These are phyloP conservation scores for Ranitomeya variabilis DNA, from an alignment of 2,113 vertebrate genomes.

Conservation along the genomic window DNA sequence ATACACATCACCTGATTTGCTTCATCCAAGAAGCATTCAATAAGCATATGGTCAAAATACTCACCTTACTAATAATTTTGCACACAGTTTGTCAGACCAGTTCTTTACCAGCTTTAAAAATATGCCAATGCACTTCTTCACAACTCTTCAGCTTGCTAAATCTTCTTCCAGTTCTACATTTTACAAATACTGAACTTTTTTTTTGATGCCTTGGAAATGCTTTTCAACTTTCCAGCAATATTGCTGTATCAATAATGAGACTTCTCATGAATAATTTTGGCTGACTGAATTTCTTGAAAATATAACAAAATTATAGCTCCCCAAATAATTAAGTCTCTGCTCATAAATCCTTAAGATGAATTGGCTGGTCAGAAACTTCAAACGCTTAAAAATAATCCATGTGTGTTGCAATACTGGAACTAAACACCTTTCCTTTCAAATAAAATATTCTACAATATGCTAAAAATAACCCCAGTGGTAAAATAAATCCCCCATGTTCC, in stretches of 20 bases:
- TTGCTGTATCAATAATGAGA: neutral
- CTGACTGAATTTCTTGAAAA: neutral
- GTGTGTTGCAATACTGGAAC: neutral
- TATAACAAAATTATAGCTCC: neutral
- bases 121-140: too few species aligned
- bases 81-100: too few species aligned
- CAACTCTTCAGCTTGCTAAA: too few species aligned
- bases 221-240: neutral
- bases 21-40: too few species aligned
- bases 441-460: neutral
- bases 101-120: too few species aligned
- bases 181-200: neutral
- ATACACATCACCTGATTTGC: too few species aligned
- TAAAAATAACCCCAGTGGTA: constrained; percentile 5
- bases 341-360: constrained; percentile 13
- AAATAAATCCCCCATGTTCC: neutral
- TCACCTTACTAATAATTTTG: too few species aligned
- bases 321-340: constrained; percentile 17
- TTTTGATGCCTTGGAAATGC: neutral
- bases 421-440: neutral
- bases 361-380: constrained; percentile 15
- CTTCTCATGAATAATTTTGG: neutral
- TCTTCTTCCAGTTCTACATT: neutral
- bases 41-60: too few species aligned
- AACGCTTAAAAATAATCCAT: constrained; percentile 30